phyloP scores from a whole-genome alignment of 2,888 invertebrate genomes.

The Polymixis flavicincta region DNA sequence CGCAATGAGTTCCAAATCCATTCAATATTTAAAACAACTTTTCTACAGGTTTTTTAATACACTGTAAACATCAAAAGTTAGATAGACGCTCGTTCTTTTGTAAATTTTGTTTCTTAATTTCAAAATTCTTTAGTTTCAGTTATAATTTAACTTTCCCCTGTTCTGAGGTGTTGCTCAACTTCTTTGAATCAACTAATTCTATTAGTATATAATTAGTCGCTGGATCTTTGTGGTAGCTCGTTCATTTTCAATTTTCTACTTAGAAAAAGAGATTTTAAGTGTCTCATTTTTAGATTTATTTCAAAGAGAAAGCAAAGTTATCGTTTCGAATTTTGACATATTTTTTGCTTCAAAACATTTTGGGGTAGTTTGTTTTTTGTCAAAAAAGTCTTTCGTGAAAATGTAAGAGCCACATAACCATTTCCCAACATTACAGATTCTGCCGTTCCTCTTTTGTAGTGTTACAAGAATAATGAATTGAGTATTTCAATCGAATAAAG shows the following conservation, averaged over 20 bases:
- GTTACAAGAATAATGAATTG: not conserved
- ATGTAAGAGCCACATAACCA: not conserved
- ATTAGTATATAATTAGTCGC: slow-evolving; percentile 36
- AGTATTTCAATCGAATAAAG: not conserved
- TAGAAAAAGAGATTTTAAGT: not conserved
- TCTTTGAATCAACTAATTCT: slow-evolving; percentile 31
- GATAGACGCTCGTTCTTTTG: slow-evolving; percentile 33
- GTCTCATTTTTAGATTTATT: slow-evolving; percentile 24
- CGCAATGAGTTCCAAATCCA: slow-evolving; percentile 21
- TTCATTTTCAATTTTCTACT: slow-evolving; percentile 24
- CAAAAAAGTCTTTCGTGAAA: not conserved
- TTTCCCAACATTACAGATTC: not conserved
- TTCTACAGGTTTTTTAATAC: slow-evolving; percentile 17
- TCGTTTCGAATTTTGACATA: slow-evolving; percentile 15
- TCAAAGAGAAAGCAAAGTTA: not conserved
- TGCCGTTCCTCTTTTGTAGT: not conserved
- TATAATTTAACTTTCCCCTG: slow-evolving; percentile 28
- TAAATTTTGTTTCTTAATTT: slow-evolving; percentile 41
- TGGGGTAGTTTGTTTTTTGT: not conserved
- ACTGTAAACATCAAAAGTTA: slow-evolving; percentile 25
- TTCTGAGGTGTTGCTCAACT: slow-evolving; percentile 25
- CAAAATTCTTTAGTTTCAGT: slow-evolving; percentile 27
- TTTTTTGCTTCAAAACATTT: slow-evolving; percentile 10
- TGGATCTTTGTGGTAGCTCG: slow-evolving; percentile 2
- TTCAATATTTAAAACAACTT: slow-evolving; percentile 17